phyloP scores from a whole-genome alignment of 1,140 invertebrate genomes.

The Drosophila novamexicana region DNA sequence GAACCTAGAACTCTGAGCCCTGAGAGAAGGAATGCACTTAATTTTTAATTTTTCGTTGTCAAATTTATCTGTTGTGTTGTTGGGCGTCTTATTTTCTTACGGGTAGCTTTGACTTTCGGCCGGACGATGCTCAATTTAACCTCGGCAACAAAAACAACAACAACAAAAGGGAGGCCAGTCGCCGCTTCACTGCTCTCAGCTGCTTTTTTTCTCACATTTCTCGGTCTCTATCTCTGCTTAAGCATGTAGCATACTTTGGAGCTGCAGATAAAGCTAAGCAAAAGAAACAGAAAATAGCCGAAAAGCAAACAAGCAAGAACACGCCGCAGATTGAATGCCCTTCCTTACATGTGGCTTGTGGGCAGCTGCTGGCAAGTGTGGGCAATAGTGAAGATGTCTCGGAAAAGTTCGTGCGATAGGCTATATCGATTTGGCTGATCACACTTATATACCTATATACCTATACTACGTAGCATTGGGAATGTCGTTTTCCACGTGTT shows the following conservation, averaged over 20 bases:
- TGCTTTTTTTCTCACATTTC: constrained; percentile 9
- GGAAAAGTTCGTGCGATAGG: too few species aligned
- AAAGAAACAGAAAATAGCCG: background rate
- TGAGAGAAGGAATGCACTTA: constrained; percentile 55
- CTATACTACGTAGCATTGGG: too few species aligned
- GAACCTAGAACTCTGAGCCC: background rate
- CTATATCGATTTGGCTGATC: too few species aligned
- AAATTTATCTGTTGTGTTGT: constrained; percentile 22
- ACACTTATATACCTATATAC: too few species aligned
- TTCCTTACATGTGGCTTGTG: too few species aligned
- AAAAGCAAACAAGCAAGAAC: constrained; percentile 4
- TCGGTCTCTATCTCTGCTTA: background rate
- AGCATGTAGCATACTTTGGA: constrained; percentile 3
- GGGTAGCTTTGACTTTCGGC: constrained; percentile 46
- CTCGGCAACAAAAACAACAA: constrained; percentile 41
- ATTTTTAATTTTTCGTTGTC: constrained; percentile 66
- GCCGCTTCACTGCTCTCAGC: constrained; percentile 49
- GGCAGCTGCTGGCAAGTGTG: too few species aligned
- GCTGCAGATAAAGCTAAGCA: background rate
- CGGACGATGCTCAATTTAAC: constrained; percentile 74
- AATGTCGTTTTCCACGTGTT: too few species aligned
- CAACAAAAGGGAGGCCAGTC: constrained; percentile 22
- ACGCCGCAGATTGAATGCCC: too few species aligned
- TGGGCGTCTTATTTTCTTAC: constrained; percentile 25
- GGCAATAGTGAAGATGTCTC: too few species aligned